These are phyloP conservation scores for Litocranius walleri DNA, from an alignment of 2,113 vertebrate species.

Conservation along the genomic window DNA sequence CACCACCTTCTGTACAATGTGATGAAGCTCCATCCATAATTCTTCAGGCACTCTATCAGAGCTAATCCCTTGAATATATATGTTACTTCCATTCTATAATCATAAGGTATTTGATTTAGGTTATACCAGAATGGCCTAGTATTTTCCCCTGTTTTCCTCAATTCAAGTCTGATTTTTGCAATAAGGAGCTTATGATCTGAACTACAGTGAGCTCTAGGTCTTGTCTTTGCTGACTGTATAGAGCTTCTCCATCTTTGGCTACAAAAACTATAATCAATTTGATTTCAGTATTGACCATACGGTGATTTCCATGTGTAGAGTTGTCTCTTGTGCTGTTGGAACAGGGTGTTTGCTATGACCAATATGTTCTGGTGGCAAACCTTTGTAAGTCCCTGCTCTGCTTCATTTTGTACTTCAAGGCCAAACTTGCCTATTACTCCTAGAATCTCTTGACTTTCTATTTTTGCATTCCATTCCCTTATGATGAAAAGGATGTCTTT, in stretches of 20 bases:
- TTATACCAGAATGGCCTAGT: not conserved
- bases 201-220: not conserved
- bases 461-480: not conserved
- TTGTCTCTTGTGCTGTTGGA: not conserved
- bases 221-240: not conserved
- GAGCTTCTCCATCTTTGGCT: not conserved
- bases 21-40: not conserved
- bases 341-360: not conserved
- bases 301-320: not conserved
- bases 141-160: not conserved
- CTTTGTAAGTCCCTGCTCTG: not conserved
- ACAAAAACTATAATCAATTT: not conserved
- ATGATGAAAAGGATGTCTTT: not conserved
- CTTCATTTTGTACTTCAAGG: not conserved
- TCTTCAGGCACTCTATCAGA: not conserved
- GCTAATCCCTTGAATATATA: not conserved
- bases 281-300: not conserved
- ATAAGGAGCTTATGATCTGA: not conserved
- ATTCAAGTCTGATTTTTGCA: not conserved
- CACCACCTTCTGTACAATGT: not conserved
- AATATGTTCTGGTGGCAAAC: not conserved
- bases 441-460: not conserved
- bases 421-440: not conserved
- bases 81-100: not conserved
- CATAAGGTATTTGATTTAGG: not conserved